Percentiles rank a stretch among this genome's conserved stretches.
phyloP scores from a whole-genome alignment of 1,140 invertebrate genomes.

The Cherax quadricarinatus region DNA sequence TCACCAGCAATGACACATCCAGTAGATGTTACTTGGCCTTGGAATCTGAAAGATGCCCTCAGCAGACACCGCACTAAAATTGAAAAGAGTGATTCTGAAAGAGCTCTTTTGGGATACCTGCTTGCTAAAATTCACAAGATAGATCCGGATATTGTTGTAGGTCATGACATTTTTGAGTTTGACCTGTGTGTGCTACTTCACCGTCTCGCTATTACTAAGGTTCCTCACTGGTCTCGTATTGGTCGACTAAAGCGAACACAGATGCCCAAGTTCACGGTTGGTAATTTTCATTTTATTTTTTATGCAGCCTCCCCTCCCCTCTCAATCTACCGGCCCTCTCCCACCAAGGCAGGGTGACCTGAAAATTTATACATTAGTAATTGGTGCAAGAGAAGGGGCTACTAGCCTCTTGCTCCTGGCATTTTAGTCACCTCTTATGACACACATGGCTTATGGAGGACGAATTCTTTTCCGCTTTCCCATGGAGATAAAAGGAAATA shows the following conservation, averaged over 20 bases:
- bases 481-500: no score
- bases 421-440: no score
- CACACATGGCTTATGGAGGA: no score
- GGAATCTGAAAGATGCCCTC: conserved; percentile 83
- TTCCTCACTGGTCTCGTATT: conserved; percentile 93
- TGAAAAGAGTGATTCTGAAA: conserved; percentile 88
- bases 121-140: conserved; percentile 89
- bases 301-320: no score
- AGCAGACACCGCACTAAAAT: conserved; percentile 85
- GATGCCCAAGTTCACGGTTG: conserved; percentile 78
- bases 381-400: no score
- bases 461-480: no score
- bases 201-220: conserved; percentile 85
- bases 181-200: conserved; percentile 93
- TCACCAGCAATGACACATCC: conserved; percentile 88
- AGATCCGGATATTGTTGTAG: conserved; percentile 96
- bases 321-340: no score
- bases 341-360: no score
- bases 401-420: no score
- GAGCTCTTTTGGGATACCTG: conserved; percentile 88
- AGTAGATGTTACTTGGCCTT: conserved; percentile 86
- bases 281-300: conserved; percentile 72
- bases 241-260: conserved; percentile 87
- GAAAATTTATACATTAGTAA: no score
- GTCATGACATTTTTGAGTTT: conserved; percentile 92